phyloP scores from a whole-genome alignment of 2,113 vertebrate species.

The Laticauda colubrina region DNA sequence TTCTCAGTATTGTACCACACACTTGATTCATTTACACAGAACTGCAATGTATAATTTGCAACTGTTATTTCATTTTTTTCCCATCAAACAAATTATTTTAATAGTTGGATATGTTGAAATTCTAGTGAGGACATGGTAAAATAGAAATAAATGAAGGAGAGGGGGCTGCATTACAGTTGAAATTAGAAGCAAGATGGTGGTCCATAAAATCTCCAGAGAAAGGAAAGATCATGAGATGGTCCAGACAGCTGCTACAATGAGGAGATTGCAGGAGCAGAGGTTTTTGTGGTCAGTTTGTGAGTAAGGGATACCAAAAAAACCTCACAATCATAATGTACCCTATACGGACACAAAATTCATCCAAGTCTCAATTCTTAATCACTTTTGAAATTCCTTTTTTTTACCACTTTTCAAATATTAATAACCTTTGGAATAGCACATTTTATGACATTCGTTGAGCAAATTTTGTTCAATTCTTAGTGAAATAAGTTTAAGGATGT shows the following conservation, averaged over 20 bases:
- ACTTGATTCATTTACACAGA: not conserved
- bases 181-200: not conserved
- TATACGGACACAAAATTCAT: not conserved
- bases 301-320: not conserved
- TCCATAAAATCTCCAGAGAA: not conserved
- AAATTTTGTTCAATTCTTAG: not conserved
- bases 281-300: not conserved
- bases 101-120: not conserved
- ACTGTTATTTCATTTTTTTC: not conserved
- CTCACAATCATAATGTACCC: not conserved
- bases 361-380: not conserved
- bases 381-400: not conserved
- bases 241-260: not conserved
- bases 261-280: not conserved
- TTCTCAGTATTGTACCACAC: not conserved
- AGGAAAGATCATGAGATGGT: not conserved
- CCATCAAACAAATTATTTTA: not conserved
- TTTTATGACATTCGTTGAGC: not conserved
- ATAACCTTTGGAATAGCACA: not conserved
- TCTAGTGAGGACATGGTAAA: not conserved
- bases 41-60: not conserved
- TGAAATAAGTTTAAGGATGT: not conserved
- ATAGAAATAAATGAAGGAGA: not conserved
- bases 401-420: not conserved
- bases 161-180: not conserved